Base-by-base conservation (phyloP, 2,888 invertebrate genomes). In the Melanophora roralis region DNA sequence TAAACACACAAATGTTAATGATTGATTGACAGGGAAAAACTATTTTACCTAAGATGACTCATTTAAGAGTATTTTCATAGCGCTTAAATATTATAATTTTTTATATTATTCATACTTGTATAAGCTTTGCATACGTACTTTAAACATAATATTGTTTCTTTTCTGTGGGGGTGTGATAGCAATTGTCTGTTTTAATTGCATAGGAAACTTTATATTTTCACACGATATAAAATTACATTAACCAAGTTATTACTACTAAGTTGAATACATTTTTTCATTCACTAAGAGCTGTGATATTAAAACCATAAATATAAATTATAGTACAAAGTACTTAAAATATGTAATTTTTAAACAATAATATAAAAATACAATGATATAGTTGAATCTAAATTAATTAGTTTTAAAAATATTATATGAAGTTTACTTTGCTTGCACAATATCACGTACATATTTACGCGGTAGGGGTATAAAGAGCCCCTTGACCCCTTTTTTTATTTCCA, bases 151-250 rank as follows among this genome's bases (percentile, higher is more conserved):
- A 43, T 16, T 8, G 19, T 49, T 55, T 36, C 47, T 14, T 55
- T 36, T 34, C 14, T 43, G 21, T 49, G 14, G 32, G 60, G 75
- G 75, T 47, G 79, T 79, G 71, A 75, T 40, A 65, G 19, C 53
- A 65, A 75, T 80, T 75, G 55, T 38, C 38, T 11, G 40, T 40
- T 8, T 7, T 43, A 43, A 43, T 43, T 43, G 53, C 21, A 21
- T 16, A 27, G 45, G 79, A 72, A 80, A 80, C 51, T 36, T 80
- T 40, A 80, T 71, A 80, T 75, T 80, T 80, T 80, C 79, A 80
- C 79, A 80, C 79, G 79, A 80, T 80, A 80, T 80, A 16, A 55
- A 40, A 51, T 80, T 80, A 80, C 75, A 67, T 75, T 72, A 79
- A 43, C 21, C 38, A 34, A 59, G 19, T 49, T 14, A 21, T 55